Evolutionary conservation across 1,140 invertebrate species (phyloP), one percentile per base, ranked within the genome.

Genomic region (Theocolax elegans): DNA sequence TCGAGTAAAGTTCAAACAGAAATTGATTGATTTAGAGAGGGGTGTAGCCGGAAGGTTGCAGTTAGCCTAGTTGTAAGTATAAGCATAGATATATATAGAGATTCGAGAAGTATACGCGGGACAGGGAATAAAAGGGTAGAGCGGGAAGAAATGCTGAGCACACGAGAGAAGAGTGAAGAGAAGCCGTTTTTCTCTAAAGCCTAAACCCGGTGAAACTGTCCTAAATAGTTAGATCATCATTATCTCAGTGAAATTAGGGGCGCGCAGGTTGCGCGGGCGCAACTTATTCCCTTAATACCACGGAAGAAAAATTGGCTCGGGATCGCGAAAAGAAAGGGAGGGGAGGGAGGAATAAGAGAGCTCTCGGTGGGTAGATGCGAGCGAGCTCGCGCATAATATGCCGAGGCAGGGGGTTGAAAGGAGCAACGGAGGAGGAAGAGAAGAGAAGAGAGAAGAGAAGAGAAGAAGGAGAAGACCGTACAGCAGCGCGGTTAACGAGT

Each of bases 141-240:
- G n/a, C n/a, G n/a, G n/a, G n/a, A n/a, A n/a, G n/a, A n/a, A n/a
- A n/a, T n/a, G n/a, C n/a, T n/a, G n/a, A n/a, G n/a, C n/a, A n/a
- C n/a, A n/a, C n/a, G n/a, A n/a, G n/a, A n/a, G n/a, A n/a, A n/a
- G n/a, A n/a, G n/a, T n/a, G n/a, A n/a, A n/a, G n/a, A n/a, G n/a
- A n/a, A n/a, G n/a, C n/a, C n/a, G n/a, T n/a, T n/a, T n/a, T n/a
- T n/a, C n/a, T n/a, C n/a, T n/a, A n/a, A n/a, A n/a, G n/a, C n/a
- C n/a, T n/a, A n/a, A n/a, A n/a, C n/a, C n/a, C n/a, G n/a, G n/a
- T 3, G 1, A 27, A 65, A 65, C 27, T 25, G 35, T 53, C 15
- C 29, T 15, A 31, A 29, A 63, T 63, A 42, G 27, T 65, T 54
- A 54, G 38, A 42, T 65, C n/a, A 29, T 40, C 44, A 65, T 54